Base-by-base conservation (phyloP, 2,888 invertebrate species). In the Bruchidius siliquastri region DNA sequence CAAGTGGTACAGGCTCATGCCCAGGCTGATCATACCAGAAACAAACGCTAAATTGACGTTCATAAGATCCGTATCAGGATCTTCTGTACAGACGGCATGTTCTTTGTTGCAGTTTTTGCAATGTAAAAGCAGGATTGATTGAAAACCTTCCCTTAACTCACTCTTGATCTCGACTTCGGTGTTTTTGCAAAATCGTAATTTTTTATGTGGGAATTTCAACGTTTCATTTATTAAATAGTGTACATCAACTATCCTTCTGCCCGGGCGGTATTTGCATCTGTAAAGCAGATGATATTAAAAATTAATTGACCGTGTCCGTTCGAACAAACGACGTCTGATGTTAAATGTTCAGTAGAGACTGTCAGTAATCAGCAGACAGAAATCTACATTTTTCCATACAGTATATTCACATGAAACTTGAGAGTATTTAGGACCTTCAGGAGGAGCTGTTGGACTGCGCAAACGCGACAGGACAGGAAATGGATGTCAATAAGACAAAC, bases 181-280 rank as follows among this genome's bases (percentile, higher is more conserved):
- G 49, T 74, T 77, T 6, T 76, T 77, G 22, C 78, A 78, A 71
- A 80, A 80, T 67, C 76, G 75, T 10, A 81, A 74, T 10, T 74
- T 69, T 71, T 76, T 74, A 72, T 81, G 81, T 0, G 79, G 80
- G 68, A 81, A 81, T 73, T 77, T 76, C 67, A 80, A 70, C 8
- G 76, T 73, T 73, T 80, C 77, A 22, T 71, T 74, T 73, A 81
- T 77, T 66, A 81, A 71, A 74, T 81, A 80, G 67, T 79, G 76
- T 21, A 77, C 80, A 72, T 81, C 80, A 20, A 82, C 79, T 32
- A 81, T 79, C 69, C 82, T 79, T 74, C 80, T 78, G 70, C 80
- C 80, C 66, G 78, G 79, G 22, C 78, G 78, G 73, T 81, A 81
- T 70, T 72, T 75, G 75, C 73, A 79, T 75, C 78, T 77, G 76